phyloP scores from a whole-genome alignment of 2,888 invertebrate genomes.

The Rhagonycha lutea region DNA sequence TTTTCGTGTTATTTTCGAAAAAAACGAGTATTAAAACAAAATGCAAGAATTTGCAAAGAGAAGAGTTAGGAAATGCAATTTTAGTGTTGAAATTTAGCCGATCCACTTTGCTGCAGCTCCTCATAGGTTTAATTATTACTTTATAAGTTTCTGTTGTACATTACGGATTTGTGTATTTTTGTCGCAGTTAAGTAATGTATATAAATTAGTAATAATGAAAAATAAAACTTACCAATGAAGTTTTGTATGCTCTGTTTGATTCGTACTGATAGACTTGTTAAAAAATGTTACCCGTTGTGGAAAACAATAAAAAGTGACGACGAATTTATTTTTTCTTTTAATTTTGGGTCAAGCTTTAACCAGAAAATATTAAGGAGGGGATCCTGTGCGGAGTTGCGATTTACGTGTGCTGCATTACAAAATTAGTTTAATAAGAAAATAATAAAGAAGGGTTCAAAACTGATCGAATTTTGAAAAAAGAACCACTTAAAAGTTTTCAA shows the following conservation, averaged over 20 bases:
- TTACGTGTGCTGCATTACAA: no score
- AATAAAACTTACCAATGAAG: background rate
- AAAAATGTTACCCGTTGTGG: background rate
- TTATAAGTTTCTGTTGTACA: conserved; percentile 22
- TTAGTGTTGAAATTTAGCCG: conserved; percentile 15
- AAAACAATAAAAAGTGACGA: background rate
- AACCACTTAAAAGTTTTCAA: no score
- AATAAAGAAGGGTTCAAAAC: no score
- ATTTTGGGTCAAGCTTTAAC: no score
- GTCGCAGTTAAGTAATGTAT: conserved; percentile 6
- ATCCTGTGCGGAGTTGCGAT: no score
- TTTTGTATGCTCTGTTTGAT: background rate
- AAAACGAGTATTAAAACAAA: background rate
- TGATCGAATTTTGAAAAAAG: no score
- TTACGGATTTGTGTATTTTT: conserved; percentile 1
- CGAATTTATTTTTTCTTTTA: background rate
- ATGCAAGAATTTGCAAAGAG: conserved; percentile 1
- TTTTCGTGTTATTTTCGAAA: conserved; percentile 5
- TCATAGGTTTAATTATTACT: conserved; percentile 30
- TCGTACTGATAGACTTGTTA: background rate
- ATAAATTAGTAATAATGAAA: conserved; percentile 8
- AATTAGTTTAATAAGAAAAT: no score
- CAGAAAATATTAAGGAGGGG: no score
- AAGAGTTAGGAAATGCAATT: background rate
- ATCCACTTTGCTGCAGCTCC: conserved; percentile 31